phyloP scores from a whole-genome alignment of 1,140 invertebrate genomes.

The Lithobius niger region DNA sequence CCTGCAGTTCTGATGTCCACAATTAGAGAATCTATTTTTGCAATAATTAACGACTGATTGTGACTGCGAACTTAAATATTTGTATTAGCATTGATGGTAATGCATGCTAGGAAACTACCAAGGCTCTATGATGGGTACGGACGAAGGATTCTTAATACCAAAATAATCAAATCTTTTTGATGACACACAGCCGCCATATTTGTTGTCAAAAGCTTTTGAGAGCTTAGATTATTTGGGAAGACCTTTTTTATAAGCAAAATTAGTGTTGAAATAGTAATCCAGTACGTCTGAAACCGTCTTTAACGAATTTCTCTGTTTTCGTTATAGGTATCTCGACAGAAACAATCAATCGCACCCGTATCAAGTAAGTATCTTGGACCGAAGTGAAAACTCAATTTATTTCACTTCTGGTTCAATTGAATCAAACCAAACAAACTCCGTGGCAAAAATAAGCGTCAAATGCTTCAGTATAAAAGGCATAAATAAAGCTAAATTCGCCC shows the following conservation, averaged over 20 bases:
- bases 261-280: background rate
- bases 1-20: constrained; percentile 39
- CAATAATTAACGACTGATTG: constrained; percentile 35
- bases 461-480: background rate
- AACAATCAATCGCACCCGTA: constrained; percentile 91
- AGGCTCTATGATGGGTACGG: constrained; percentile 94
- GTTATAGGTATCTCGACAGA: constrained; percentile 90
- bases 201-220: constrained; percentile 26
- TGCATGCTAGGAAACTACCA: constrained; percentile 97
- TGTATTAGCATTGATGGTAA: constrained; percentile 89
- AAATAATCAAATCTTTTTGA: constrained; percentile 13
- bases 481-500: no score
- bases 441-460: background rate
- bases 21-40: constrained; percentile 39
- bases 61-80: constrained; percentile 31
- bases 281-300: constrained; percentile 4
- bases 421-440: background rate
- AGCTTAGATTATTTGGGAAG: no score
- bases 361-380: constrained; percentile 53
- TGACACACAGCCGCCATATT: constrained; percentile 30
- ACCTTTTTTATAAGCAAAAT: constrained; percentile 2
- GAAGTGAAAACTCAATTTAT: background rate
- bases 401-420: no score
- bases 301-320: constrained; percentile 37
- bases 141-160: constrained; percentile 19